Evolutionary conservation across 2,113 vertebrate genomes (phyloP), one percentile per base, ranked within the genome.

Genomic region (Lucifuga dentata): DNA sequence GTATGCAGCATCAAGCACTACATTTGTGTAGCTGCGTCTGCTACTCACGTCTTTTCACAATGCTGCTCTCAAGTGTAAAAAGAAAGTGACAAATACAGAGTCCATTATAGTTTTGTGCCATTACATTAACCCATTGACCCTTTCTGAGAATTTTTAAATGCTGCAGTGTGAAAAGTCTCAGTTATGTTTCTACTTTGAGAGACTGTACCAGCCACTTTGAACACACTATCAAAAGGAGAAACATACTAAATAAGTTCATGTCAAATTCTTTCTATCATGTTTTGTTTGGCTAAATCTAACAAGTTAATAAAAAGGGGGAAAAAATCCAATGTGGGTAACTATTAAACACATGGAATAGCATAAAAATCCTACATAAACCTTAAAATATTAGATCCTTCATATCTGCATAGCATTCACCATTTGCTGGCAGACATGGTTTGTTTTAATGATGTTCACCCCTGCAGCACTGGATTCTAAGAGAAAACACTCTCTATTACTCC

Each of bases 191-290:
- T 73, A 39, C 26, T n/a, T 16, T 63, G 20, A 60, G 59, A 66
- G 68, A 75, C 71, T 51, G 53, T 57, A 23, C 11, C 19, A 60
- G 68, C 36, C 51, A 58, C 57, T 82, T 67, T 76, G 59, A 78
- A 73, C 35, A 65, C 43, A 24, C 11, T 20, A 38, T 66, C 46
- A 58, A 32, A 43, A 57, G 65, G 29, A 76, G 56, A 80, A 59
- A 62, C 64, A 59, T 35, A 48, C 57, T 58, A 63, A 58, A 61
- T 36, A 55, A 63, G 76, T 70, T 62, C 36, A 68, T 49, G 64
- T 83, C 60, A 78, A 65, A 73, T 63, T 71, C 63, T 62, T 19
- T 74, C 67, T 75, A 19, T 60, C 63, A 45, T 57, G 43, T 52
- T 44, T 40, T 39, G 50, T 61, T 39, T 75, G 40, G 38, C 38